A percentile compares a stretch with the other conserved stretches of the same genome.
Evolutionary conservation across 2,888 invertebrate species (phyloP).

Genomic region (Euplexia lucipara): DNA sequence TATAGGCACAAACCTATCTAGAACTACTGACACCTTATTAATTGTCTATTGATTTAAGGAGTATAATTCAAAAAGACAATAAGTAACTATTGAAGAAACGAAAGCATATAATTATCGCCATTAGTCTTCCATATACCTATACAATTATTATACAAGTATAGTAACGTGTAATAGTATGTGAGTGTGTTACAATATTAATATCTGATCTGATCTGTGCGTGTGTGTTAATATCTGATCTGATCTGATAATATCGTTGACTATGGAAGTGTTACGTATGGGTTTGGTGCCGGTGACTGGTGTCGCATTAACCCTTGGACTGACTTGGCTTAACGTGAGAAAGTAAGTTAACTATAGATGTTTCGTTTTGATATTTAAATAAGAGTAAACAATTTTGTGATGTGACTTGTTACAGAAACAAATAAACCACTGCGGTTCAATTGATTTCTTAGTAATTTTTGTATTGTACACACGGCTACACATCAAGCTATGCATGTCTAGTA

Average conservation of each 20-base stretch:
- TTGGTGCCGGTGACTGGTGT: slow-evolving; percentile 75
- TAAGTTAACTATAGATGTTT: slow-evolving; percentile 66
- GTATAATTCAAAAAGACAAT: slow-evolving; percentile 42
- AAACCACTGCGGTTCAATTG: too few species aligned
- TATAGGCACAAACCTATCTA: too few species aligned
- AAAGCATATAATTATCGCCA: slow-evolving; percentile 47
- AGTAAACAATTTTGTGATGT: too few species aligned
- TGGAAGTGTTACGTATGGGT: slow-evolving; percentile 81
- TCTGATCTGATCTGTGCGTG: slow-evolving; percentile 28
- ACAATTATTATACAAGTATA: slow-evolving; percentile 32
- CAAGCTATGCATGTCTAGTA: too few species aligned
- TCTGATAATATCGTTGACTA: slow-evolving; percentile 62
- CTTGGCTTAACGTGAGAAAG: slow-evolving; percentile 82
- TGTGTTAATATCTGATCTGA: slow-evolving; percentile 27
- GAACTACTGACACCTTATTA: neutral
- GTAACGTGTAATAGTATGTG: slow-evolving; percentile 27
- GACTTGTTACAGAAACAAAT: too few species aligned
- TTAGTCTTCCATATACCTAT: slow-evolving; percentile 61
- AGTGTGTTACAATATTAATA: slow-evolving; percentile 22
- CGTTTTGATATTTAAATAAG: too few species aligned
- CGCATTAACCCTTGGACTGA: slow-evolving; percentile 80
- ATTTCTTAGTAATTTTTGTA: too few species aligned
- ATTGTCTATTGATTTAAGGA: neutral
- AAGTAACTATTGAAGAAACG: slow-evolving; percentile 18
- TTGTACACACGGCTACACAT: too few species aligned